These are phyloP conservation scores for Microplitis deprimator DNA, from an alignment of 2,888 invertebrate genomes.

Conservation along the genomic window DNA sequence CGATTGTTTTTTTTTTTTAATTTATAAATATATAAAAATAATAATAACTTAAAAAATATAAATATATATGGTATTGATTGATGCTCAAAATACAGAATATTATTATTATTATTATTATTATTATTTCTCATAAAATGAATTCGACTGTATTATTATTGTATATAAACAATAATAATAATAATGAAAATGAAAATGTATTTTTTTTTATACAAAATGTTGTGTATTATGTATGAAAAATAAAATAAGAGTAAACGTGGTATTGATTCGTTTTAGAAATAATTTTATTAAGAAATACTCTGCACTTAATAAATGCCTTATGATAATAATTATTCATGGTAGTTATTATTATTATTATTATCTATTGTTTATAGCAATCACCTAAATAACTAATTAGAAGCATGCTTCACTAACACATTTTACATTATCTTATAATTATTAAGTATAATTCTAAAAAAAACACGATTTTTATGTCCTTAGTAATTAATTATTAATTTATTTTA, in stretches of 20 bases:
- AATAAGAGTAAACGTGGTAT: slow-evolving; percentile 26
- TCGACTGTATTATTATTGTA: neutral
- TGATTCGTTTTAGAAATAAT: slow-evolving; percentile 66
- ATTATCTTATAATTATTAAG: slow-evolving; percentile 70
- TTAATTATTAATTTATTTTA: slow-evolving; percentile 45
- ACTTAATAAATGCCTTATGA: slow-evolving; percentile 71
- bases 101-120: slow-evolving; percentile 1
- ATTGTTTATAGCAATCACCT: slow-evolving; percentile 70
- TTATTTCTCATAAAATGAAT: neutral
- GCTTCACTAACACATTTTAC: slow-evolving; percentile 71
- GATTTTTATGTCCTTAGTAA: slow-evolving; percentile 53
- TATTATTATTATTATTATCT: slow-evolving; percentile 62
- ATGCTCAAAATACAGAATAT: neutral
- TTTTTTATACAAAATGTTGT: slow-evolving; percentile 8
- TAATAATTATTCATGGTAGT: slow-evolving; percentile 58
- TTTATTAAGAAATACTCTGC: slow-evolving; percentile 73
- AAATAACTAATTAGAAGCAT: slow-evolving; percentile 70
- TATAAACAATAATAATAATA: neutral
- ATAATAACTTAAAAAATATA: neutral
- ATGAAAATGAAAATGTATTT: neutral
- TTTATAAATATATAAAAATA: neutral
- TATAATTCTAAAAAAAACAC: slow-evolving; percentile 59
- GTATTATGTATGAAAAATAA: slow-evolving; percentile 31
- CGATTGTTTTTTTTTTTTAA: neutral
- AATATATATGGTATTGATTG: neutral